Conservation (phyloP, 2,113 vertebrate genomes). For the Cygnus buccinator region DNA sequence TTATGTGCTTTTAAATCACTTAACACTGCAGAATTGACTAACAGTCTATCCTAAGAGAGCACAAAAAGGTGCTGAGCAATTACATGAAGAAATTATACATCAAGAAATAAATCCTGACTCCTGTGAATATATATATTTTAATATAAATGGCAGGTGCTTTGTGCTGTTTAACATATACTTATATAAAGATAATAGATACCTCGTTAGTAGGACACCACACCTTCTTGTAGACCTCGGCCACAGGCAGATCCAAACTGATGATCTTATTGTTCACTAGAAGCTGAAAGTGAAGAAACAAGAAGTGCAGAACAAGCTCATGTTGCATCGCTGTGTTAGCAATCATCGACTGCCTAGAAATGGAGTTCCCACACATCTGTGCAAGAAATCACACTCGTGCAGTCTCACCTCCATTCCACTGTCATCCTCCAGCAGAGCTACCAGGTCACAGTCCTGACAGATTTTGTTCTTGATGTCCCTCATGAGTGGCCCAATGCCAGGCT, state of each 20-base stretch:
- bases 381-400: background rate
- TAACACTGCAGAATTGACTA: background rate
- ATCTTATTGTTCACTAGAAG: constrained; percentile 99
- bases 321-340: background rate
- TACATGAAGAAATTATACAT: background rate
- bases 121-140: background rate
- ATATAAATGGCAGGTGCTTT: background rate
- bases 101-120: background rate
- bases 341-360: background rate
- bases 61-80: background rate
- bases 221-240: constrained; percentile 98
- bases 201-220: constrained; percentile 99
- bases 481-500: constrained; percentile 94
- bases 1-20: background rate
- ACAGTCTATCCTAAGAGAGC: background rate
- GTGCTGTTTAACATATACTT: background rate
- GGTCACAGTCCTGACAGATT: constrained; percentile 98
- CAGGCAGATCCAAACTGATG: constrained; percentile 95
- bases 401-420: constrained; percentile 99
- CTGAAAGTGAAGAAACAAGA: constrained; percentile 68
- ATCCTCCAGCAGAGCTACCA: constrained; percentile 96
- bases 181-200: constrained; percentile 74
- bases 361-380: background rate
- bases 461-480: constrained; percentile 99
- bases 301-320: background rate